A percentile compares a stretch with the other conserved stretches of the same genome.
Evolutionary conservation across 2,113 vertebrate genomes (phyloP).

Genomic region (Sclerurus mexicanus): DNA sequence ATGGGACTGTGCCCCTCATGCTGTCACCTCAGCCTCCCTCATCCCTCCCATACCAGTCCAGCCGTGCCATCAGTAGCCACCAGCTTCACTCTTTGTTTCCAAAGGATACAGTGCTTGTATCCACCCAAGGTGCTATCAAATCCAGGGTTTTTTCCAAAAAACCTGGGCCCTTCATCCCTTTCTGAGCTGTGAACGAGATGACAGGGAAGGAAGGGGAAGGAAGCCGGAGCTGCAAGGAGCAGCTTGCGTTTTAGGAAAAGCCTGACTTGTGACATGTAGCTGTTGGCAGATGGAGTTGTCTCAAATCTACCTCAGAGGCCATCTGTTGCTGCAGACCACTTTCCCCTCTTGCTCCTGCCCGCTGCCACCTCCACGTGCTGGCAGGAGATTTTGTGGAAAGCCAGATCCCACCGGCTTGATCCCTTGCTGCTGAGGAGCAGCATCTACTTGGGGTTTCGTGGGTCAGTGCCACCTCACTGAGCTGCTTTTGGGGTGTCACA

Average conservation of each 20-base stretch:
- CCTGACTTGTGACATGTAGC: background rate
- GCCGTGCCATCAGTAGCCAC: background rate
- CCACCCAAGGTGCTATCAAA: constrained; percentile 48
- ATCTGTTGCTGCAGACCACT: constrained; percentile 16
- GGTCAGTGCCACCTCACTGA: background rate
- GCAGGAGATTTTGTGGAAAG: background rate
- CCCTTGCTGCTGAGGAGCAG: background rate
- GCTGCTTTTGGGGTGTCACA: background rate
- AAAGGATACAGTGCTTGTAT: constrained; percentile 32
- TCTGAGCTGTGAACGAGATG: constrained; percentile 34
- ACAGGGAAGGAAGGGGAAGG: constrained; percentile 26
- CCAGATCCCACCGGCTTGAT: background rate
- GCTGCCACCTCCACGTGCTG: background rate
- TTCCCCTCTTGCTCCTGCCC: background rate
- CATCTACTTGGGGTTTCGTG: background rate
- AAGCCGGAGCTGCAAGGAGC: background rate
- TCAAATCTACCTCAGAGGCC: constrained; percentile 73
- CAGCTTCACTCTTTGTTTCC: constrained; percentile 37
- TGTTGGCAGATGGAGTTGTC: constrained; percentile 41
- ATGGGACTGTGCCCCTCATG: background rate
- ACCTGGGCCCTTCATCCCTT: background rate
- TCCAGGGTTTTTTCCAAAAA: constrained; percentile 38
- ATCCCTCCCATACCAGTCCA: background rate
- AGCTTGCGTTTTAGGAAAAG: background rate
- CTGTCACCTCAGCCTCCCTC: background rate